Evolutionary conservation across 2,888 invertebrate species (phyloP).

Genomic region (Chesias legatella): DNA sequence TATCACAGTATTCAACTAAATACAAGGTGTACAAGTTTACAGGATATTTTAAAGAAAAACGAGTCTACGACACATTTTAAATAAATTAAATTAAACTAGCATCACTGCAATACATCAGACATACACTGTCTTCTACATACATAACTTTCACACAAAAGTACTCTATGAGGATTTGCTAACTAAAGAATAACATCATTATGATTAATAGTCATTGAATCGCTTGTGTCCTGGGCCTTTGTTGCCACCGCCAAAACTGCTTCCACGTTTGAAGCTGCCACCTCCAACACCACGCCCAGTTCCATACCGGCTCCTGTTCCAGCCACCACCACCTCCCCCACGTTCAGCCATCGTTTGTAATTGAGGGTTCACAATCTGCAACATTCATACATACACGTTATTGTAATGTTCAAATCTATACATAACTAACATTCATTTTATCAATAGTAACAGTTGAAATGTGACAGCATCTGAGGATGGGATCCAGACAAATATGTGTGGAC

Average conservation of each 20-base stretch:
- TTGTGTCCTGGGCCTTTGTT: constrained; percentile 64
- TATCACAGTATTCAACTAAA: constrained; percentile 72
- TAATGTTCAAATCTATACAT: too few relatives aligned
- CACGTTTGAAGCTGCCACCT: constrained; percentile 69
- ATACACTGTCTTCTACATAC: constrained; percentile 40
- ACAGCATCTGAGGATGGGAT: constrained; percentile 88
- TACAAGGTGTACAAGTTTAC: constrained; percentile 15
- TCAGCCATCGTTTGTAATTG: constrained; percentile 90
- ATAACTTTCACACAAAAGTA: constrained; percentile 52
- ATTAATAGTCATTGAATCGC: constrained; percentile 70
- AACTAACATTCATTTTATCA: too few relatives aligned
- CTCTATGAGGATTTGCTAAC: constrained; percentile 60
- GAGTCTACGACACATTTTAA: constrained; percentile 29
- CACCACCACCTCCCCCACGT: constrained; percentile 82
- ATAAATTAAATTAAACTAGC: constrained; percentile 49
- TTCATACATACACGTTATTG: constrained; percentile 8
- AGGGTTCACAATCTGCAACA: constrained; percentile 87
- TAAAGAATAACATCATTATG: constrained; percentile 27
- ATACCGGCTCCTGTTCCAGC: constrained; percentile 78
- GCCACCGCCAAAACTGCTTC: constrained; percentile 66
- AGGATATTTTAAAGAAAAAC: constrained; percentile 24
- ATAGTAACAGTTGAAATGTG: constrained; percentile 50
- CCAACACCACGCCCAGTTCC: constrained; percentile 70
- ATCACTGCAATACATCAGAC: constrained; percentile 42
- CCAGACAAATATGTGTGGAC: constrained; percentile 86